Evolutionary conservation across 1,140 invertebrate species (phyloP), one percentile per base, ranked within the genome.

Genomic region (Triops longicaudatus): DNA sequence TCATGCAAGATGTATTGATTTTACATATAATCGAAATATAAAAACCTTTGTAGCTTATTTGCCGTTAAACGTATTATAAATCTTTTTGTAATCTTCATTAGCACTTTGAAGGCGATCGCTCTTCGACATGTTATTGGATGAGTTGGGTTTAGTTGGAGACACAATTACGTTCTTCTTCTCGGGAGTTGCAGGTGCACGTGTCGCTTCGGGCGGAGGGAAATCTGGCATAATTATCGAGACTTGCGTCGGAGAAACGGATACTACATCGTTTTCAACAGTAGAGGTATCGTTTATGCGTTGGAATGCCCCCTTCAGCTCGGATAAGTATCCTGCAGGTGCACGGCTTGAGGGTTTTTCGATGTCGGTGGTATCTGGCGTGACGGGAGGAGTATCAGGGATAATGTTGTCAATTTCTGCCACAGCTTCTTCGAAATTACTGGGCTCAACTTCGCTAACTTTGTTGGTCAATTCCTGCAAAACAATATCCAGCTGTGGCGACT

Each of bases 51-150:
- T 63, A n/a, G 50, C 17, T 63, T 63, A 63, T 63, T 63, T 63
- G 50, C 50, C 50, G 50, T 63, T 63, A 63, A 63, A 63, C 50
- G 17, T 63, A 22, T 63, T 63, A 63, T n/a, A 63, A 10, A 63
- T 63, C 50, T 63, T 63, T 9, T 63, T 63, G 22, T 63, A 63
- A 63, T 63, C 50, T 11, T 63, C 50, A 63, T 22, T 63, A 6
- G 50, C 50, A 63, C 50, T n/a, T 17, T 0, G 50, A 17, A 63
- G 10, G 2, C 50, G 50, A 63, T 63, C 22, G 50, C 50, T 17
- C 22, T 14, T 22, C 3, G n/a, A 17, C 22, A n/a, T 17, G 50
- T 37, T 7, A 37, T 37, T 37, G 31, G 31, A 7, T 7, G 31
- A 37, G 2, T 7, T 37, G 7, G 31, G 31, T 37, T 37, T 37